A percentile compares a stretch with the other conserved stretches of the same genome.
Evolutionary conservation across 1,140 invertebrate genomes (phyloP).

Genomic region (Rhyzopertha dominica): DNA sequence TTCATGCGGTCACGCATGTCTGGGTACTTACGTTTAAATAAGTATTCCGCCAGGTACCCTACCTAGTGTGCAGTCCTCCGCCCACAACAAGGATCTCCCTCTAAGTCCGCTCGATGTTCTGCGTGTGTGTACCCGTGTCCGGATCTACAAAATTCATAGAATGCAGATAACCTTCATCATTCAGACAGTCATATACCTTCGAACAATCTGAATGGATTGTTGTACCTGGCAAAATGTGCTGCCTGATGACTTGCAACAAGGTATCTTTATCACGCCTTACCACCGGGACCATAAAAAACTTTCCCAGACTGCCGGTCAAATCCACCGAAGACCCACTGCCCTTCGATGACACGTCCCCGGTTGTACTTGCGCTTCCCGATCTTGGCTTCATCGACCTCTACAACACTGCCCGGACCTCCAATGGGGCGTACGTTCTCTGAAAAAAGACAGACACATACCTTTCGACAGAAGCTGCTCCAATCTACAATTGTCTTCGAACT

Average conservation of each 20-base stretch:
- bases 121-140: slow-evolving; percentile 20
- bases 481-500: not conserved
- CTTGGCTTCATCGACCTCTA: slow-evolving; percentile 37
- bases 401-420: slow-evolving; percentile 19
- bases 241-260: slow-evolving; percentile 23
- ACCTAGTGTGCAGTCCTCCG: no score
- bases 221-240: slow-evolving; percentile 23
- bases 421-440: slow-evolving; percentile 1
- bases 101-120: slow-evolving; percentile 10
- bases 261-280: slow-evolving; percentile 20
- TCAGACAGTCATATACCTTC: slow-evolving; percentile 2
- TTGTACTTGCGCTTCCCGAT: slow-evolving; percentile 36
- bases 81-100: slow-evolving; percentile 7
- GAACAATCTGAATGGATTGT: slow-evolving; percentile 9
- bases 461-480: not conserved
- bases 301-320: slow-evolving; percentile 23
- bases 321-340: slow-evolving; percentile 47
- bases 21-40: no score
- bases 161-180: slow-evolving; percentile 9
- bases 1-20: no score
- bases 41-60: no score
- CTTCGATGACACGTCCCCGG: slow-evolving; percentile 28
- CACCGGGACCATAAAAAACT: slow-evolving; percentile 24
- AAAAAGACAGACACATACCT: slow-evolving; percentile 1
- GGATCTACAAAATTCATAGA: slow-evolving; percentile 23